These are phyloP conservation scores for Nothocercus julius DNA, from an alignment of 2,113 vertebrate genomes.

Conservation along the genomic window DNA sequence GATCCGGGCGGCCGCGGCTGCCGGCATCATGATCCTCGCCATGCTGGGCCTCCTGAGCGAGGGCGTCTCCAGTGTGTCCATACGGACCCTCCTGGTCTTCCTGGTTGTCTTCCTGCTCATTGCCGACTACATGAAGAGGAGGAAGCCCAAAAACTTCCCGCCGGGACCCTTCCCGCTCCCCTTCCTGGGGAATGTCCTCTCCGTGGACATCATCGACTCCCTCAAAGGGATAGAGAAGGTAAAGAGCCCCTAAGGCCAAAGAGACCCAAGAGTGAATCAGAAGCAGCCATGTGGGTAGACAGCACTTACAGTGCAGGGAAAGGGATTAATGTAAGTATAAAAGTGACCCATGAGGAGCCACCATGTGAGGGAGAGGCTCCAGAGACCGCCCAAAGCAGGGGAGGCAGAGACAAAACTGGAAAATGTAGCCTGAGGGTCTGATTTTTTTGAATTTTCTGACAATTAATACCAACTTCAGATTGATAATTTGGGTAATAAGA, in stretches of 20 bases:
- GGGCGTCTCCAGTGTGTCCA: conserved; percentile 50
- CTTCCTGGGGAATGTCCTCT: conserved; percentile 76
- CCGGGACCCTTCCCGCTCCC: conserved; percentile 78
- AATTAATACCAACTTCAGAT: accelerated
- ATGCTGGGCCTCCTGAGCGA: conserved; percentile 57
- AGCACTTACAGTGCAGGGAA: neutral
- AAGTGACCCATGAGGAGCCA: neutral
- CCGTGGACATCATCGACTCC: neutral
- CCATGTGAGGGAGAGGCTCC: neutral
- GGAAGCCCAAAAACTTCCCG: conserved; percentile 74
- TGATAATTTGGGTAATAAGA: neutral
- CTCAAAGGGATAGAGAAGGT: neutral
- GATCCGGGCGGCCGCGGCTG: too few species aligned
- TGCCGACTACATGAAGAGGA: conserved; percentile 65
- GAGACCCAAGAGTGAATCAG: accelerated
- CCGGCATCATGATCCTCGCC: neutral
- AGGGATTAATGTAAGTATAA: too few species aligned
- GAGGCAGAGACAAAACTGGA: neutral
- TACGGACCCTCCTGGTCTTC: conserved; percentile 71
- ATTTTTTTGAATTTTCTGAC: neutral
- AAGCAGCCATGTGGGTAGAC: neutral
- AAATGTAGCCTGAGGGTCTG: neutral
- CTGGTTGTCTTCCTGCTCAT: conserved; percentile 71
- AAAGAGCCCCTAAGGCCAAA: neutral
- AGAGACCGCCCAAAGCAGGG: too few species aligned